These are phyloP conservation scores for Amiota mariae DNA, from an alignment of 2,888 invertebrate species.

Conservation along the genomic window DNA sequence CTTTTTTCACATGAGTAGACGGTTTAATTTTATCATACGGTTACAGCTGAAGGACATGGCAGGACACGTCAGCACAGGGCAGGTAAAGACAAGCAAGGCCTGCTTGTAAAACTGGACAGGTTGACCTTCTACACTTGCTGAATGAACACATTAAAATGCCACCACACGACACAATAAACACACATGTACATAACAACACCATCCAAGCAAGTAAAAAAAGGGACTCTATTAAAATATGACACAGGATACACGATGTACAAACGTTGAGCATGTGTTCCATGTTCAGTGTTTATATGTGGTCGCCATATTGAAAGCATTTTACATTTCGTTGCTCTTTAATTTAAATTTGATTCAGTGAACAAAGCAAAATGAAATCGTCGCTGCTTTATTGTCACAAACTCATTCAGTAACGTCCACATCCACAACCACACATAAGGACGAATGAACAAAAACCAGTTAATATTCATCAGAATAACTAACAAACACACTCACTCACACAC, in stretches of 20 bases:
- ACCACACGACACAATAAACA: background rate
- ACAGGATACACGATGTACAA: constrained; percentile 36
- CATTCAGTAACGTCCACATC: too few relatives aligned
- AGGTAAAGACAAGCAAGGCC: constrained; percentile 10
- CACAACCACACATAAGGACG: background rate
- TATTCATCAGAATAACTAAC: constrained; percentile 2
- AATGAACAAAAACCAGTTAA: constrained; percentile 14
- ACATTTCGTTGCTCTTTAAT: constrained; percentile 65
- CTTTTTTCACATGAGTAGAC: constrained; percentile 56
- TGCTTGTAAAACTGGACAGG: constrained; percentile 1
- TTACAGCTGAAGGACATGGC: constrained; percentile 35
- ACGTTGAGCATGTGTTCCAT: constrained; percentile 2
- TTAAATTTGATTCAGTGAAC: constrained; percentile 68
- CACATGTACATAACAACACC: constrained; percentile 23
- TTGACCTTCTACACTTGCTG: constrained; percentile 4
- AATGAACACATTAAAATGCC: background rate
- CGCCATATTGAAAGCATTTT: constrained; percentile 54
- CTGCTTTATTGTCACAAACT: background rate
- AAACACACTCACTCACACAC: background rate
- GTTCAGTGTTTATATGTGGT: constrained; percentile 23
- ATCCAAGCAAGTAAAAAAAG: constrained; percentile 38
- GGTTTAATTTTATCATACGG: constrained; percentile 63
- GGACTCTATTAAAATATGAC: constrained; percentile 57
- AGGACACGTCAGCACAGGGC: constrained; percentile 21
- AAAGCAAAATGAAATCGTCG: constrained; percentile 61